Evolutionary conservation across 2,113 vertebrate genomes (phyloP), one percentile per base, ranked within the genome.

Genomic region (Channa argus): DNA sequence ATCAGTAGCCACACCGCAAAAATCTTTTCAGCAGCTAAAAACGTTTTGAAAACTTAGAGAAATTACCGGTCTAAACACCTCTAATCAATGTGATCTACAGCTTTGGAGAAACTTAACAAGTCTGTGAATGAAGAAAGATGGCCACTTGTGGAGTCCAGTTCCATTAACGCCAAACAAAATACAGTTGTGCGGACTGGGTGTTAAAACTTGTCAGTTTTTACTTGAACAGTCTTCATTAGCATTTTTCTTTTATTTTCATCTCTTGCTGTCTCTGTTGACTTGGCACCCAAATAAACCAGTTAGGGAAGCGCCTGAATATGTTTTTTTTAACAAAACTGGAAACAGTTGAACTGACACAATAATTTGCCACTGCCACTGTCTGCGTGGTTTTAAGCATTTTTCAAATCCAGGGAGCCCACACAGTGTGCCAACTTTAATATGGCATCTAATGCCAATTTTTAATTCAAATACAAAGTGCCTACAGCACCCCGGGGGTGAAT

Each of bases 31-130:
- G 9, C 65, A 64, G 72, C 80, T 63, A 59, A 71, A 74, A 33
- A 87, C 83, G 53, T 58, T 47, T 76, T 89, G 81, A 88, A 79
- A 63, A 78, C 77, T 85, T 87, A 84, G 66, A 66, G 71, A 75
- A 90, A 89, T 92, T 70, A 89, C 75, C 74, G 74, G 72, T 72
- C 58, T 79, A 85, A 86, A 83, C 69, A 53, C 65, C 68, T 62
- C 59, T 79, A 83, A 88, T 90, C 71, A 71, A 74, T 86, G 81
- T 67, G 77, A 87, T 86, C 68, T 60, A 37, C 46, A 15, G 39
- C 41, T 8, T 73, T 61, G 52, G 49, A 74, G 79, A 62, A 74
- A 61, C 70, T 82, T 43, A 78, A 84, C 50, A 59, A 41, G 62
- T 71, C n/a, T 54, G 65, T 46, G 61, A 65, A 34, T 46, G 45